Conservation (phyloP, 2,888 invertebrate species). For the Mellilla xanthometata region DNA sequence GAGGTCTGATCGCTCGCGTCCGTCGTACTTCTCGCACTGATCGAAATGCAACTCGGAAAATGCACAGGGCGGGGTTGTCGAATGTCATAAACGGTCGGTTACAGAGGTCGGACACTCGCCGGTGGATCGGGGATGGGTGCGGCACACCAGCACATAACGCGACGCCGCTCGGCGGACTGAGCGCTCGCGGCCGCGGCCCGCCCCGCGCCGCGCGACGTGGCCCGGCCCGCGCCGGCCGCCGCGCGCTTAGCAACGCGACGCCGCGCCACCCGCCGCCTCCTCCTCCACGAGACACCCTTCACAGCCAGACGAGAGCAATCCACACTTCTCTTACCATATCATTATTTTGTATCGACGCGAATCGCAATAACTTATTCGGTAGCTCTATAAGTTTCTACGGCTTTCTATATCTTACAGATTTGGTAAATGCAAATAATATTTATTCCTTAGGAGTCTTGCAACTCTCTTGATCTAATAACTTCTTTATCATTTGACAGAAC, state of each 20-base stretch:
- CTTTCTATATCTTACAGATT: too few relatives aligned
- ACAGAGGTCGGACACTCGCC: slow-evolving; percentile 74
- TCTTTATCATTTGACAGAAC: too few relatives aligned
- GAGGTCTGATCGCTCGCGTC: slow-evolving; percentile 50
- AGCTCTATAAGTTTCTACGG: too few relatives aligned
- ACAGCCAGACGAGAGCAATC: slow-evolving; percentile 23
- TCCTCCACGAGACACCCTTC: slow-evolving; percentile 34
- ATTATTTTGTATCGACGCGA: too few relatives aligned
- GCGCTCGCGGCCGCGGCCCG: slow-evolving; percentile 41
- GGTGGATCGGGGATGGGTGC: slow-evolving; percentile 47
- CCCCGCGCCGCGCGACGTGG: slow-evolving; percentile 47
- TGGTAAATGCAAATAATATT: too few relatives aligned
- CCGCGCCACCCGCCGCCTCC: slow-evolving; percentile 31
- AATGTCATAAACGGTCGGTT: slow-evolving; percentile 77
- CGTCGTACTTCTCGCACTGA: slow-evolving; percentile 68
- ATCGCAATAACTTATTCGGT: too few relatives aligned
- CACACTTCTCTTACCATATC: not conserved
- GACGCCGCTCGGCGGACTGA: slow-evolving; percentile 61
- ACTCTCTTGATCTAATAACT: too few relatives aligned
- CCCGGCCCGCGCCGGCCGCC: slow-evolving; percentile 34
- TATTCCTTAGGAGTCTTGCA: too few relatives aligned
- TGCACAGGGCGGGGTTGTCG: slow-evolving; percentile 81
- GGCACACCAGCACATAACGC: slow-evolving; percentile 56
- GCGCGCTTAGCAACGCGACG: slow-evolving; percentile 26
- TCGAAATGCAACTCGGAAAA: slow-evolving; percentile 72